Conservation (phyloP, 2,888 invertebrate species). For the Standfussiana lucernea region DNA sequence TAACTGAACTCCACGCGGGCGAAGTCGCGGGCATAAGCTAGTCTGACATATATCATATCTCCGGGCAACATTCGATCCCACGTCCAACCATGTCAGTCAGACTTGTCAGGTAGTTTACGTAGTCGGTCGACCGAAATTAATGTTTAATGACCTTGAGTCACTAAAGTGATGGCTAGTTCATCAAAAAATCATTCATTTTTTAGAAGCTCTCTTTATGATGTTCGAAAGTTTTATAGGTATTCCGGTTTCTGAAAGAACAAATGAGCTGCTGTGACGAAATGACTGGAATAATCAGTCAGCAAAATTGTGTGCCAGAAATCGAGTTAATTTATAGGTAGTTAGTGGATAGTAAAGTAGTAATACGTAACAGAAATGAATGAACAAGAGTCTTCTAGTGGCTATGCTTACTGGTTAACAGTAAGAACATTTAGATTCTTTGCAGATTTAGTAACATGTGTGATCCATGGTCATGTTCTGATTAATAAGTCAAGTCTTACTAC, state of each 20-base stretch:
- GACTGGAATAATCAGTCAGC: background rate
- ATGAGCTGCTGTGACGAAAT: background rate
- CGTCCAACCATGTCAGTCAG: background rate
- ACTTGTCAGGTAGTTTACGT: background rate
- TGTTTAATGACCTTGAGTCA: background rate
- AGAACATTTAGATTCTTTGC: background rate
- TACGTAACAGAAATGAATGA: too few relatives aligned
- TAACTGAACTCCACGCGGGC: too few relatives aligned
- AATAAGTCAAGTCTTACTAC: background rate
- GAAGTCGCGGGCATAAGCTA: too few relatives aligned
- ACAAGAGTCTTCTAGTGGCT: background rate
- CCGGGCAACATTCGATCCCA: background rate
- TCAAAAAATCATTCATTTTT: constrained; percentile 4
- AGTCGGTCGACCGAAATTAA: constrained; percentile 4
- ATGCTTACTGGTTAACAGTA: too few relatives aligned
- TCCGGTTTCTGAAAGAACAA: background rate
- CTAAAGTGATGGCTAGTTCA: background rate
- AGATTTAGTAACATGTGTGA: background rate
- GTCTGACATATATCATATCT: background rate
- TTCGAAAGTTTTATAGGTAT: background rate
- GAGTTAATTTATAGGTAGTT: background rate
- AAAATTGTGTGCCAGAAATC: background rate
- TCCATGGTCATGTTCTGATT: background rate
- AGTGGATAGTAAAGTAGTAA: too few relatives aligned
- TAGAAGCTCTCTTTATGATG: background rate